Evolutionary conservation across 2,797 vertebrate genomes (phyloP).

Genomic region (Hypotaenidia okinawae): DNA sequence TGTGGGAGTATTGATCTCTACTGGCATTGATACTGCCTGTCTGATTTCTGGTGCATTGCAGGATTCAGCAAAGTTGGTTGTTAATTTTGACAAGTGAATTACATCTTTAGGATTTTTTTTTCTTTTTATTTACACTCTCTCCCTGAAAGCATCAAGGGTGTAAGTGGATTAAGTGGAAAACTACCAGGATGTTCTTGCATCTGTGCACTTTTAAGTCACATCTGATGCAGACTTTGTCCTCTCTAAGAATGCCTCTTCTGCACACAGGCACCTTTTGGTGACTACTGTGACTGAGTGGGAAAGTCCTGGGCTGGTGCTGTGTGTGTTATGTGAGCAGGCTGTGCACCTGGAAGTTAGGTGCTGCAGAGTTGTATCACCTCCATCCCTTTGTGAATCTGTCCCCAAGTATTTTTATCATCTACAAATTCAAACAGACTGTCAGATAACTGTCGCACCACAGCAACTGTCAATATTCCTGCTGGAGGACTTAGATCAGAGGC

Average conservation of each 20-base stretch:
- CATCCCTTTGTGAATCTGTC: background rate
- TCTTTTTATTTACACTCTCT: background rate
- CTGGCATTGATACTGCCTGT: conserved; percentile 47
- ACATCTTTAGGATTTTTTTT: background rate
- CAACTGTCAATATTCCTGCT: background rate
- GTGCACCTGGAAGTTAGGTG: background rate
- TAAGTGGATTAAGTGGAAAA: background rate
- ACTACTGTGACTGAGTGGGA: fast-evolving
- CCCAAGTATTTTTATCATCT: background rate
- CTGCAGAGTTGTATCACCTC: background rate
- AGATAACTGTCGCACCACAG: background rate
- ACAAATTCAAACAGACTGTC: background rate
- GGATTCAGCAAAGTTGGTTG: conserved; percentile 10
- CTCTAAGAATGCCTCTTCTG: background rate
- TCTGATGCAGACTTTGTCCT: background rate
- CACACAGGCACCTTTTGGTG: background rate
- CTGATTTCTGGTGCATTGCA: conserved; percentile 52
- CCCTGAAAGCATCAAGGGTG: background rate
- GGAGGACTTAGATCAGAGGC: background rate
- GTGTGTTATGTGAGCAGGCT: background rate
- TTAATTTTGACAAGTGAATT: conserved; percentile 4
- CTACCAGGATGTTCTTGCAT: background rate
- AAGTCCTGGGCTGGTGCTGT: background rate
- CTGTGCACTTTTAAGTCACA: background rate
- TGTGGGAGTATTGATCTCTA: conserved; percentile 69